Conservation (phyloP, 2,113 vertebrate genomes). For the Oncorhynchus keta region DNA sequence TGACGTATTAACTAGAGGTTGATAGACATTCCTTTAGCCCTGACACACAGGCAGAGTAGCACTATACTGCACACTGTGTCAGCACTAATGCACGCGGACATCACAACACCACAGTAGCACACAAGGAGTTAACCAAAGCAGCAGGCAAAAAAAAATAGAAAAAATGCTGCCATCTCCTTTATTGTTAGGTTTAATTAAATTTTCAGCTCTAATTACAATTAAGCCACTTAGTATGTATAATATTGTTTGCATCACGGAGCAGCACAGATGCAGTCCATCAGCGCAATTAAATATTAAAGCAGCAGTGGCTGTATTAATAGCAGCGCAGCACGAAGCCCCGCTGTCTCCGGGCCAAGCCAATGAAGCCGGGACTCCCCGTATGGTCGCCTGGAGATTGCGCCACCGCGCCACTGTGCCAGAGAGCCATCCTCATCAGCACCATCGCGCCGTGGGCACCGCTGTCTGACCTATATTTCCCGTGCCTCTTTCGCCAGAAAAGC, state of each 20-base stretch:
- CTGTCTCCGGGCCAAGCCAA: neutral
- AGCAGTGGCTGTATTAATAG: slow-evolving; percentile 76
- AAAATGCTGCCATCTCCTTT: slow-evolving; percentile 46
- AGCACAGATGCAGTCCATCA: slow-evolving; percentile 68
- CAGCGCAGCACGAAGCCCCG: slow-evolving; percentile 13
- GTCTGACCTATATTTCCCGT: neutral
- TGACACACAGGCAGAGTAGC: too few relatives aligned
- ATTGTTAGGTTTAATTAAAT: slow-evolving; percentile 66
- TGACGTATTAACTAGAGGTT: too few relatives aligned
- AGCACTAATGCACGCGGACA: too few relatives aligned
- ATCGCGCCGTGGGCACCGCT: slow-evolving; percentile 49
- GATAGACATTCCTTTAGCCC: too few relatives aligned
- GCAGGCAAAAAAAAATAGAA: too few relatives aligned
- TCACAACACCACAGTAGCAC: neutral
- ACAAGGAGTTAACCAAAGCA: slow-evolving; percentile 37
- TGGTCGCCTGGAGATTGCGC: slow-evolving; percentile 38
- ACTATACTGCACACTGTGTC: too few relatives aligned
- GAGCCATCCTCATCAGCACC: slow-evolving; percentile 65
- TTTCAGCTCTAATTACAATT: slow-evolving; percentile 82
- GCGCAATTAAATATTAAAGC: slow-evolving; percentile 81
- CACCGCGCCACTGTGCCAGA: slow-evolving; percentile 3
- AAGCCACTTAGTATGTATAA: slow-evolving; percentile 80
- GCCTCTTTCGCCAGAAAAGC: slow-evolving; percentile 55
- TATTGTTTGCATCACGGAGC: slow-evolving; percentile 79
- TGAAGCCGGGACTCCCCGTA: slow-evolving; percentile 34